phyloP scores from a whole-genome alignment of 2,888 invertebrate genomes.

The Sphecodes monilicornis region DNA sequence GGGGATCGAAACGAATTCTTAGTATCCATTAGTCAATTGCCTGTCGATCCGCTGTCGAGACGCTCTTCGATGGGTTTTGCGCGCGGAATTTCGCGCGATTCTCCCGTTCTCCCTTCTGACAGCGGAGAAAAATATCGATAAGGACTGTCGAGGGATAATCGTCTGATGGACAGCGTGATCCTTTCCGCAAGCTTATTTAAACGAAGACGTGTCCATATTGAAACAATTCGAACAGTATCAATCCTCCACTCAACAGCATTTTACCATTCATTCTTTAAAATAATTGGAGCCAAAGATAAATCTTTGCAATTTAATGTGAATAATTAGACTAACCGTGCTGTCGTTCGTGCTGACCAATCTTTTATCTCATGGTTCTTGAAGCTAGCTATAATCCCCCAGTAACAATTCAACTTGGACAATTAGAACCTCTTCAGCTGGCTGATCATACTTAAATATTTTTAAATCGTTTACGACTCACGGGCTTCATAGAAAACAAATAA shows the following conservation, averaged over 20 bases:
- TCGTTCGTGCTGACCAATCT: not conserved
- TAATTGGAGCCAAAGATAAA: not conserved
- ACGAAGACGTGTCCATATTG: not conserved
- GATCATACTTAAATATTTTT: not conserved
- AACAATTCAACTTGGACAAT: not conserved
- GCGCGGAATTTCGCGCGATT: not conserved
- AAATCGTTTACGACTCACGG: not conserved
- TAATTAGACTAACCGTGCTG: not conserved
- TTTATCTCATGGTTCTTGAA: not conserved
- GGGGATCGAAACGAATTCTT: not conserved
- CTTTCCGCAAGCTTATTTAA: not conserved
- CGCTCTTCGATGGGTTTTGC: not conserved
- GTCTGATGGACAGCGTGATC: not conserved
- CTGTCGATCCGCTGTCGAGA: conserved; percentile 9
- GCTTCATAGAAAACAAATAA: too few species aligned
- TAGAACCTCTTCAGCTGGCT: not conserved
- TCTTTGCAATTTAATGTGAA: not conserved
- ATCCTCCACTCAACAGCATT: not conserved
- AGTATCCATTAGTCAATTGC: conserved; percentile 8
- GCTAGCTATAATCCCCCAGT: not conserved
- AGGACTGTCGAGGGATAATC: not conserved
- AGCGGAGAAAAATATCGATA: not conserved
- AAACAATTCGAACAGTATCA: not conserved
- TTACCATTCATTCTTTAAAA: not conserved
- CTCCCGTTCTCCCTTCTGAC: not conserved